Conservation (phyloP, 2,888 invertebrate genomes). For the Agrotis ipsilon region DNA sequence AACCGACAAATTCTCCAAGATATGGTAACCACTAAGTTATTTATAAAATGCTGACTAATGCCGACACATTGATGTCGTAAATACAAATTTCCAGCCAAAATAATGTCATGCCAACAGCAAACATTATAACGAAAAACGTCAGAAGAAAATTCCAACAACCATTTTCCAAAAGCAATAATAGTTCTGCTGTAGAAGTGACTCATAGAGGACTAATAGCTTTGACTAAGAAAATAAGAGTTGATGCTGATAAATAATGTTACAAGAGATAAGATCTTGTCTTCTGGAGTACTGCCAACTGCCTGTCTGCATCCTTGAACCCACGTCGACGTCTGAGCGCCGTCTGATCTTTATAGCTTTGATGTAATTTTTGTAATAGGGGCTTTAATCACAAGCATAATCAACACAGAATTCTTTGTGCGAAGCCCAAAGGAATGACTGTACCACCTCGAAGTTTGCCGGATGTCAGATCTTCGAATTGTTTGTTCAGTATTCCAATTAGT, state of each 20-base stretch:
- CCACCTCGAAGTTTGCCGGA: too few relatives aligned
- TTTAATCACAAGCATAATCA: background rate
- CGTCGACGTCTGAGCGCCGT: conserved; percentile 34
- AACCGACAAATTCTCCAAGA: background rate
- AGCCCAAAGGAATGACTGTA: too few relatives aligned
- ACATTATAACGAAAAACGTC: conserved; percentile 11
- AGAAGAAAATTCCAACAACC: background rate
- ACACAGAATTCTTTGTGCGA: too few relatives aligned
- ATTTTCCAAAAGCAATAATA: conserved; percentile 2
- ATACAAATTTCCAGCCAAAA: background rate
- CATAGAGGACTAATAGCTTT: conserved; percentile 16
- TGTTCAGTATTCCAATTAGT: too few relatives aligned
- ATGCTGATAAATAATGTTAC: conserved; percentile 26
- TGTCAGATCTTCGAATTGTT: too few relatives aligned
- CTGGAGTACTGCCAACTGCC: conserved; percentile 40
- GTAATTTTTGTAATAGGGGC: background rate
- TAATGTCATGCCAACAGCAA: conserved; percentile 2
- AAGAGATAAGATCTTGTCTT: conserved; percentile 24
- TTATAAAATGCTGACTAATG: background rate
- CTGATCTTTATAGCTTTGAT: background rate
- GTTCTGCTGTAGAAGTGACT: conserved; percentile 12
- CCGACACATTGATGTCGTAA: too few relatives aligned
- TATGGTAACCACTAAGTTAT: background rate
- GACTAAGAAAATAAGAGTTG: conserved; percentile 7
- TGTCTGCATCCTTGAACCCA: conserved; percentile 35